A percentile compares a stretch with the other conserved stretches of the same genome.
These are phyloP conservation scores for Aldrovandia affinis DNA, from an alignment of 2,797 vertebrate species.

Conservation along the genomic window DNA sequence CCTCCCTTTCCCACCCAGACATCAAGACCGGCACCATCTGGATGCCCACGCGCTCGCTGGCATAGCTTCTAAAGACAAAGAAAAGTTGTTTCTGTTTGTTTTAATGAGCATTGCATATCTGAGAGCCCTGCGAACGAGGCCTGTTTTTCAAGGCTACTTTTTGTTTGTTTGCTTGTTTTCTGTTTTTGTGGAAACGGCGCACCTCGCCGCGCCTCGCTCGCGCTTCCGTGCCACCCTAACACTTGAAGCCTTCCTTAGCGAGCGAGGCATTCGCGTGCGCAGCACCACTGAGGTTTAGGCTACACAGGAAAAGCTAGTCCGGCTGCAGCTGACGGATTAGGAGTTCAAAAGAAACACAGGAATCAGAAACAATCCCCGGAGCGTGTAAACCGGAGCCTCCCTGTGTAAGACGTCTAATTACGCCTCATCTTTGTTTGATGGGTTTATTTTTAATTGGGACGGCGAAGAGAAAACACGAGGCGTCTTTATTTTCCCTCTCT, in stretches of 20 bases:
- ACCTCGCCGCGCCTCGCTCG: neutral
- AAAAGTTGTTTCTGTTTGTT: constrained; percentile 52
- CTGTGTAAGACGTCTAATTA: constrained; percentile 26
- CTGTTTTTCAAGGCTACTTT: neutral
- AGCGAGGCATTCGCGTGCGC: neutral
- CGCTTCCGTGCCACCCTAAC: neutral
- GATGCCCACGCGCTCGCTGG: constrained; percentile 16
- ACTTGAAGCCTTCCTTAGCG: neutral
- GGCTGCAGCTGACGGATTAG: neutral
- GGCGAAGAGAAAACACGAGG: constrained; percentile 13
- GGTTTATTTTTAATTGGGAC: constrained; percentile 36
- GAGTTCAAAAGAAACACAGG: constrained; percentile 28
- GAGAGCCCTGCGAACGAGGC: neutral
- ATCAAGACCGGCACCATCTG: constrained; percentile 24
- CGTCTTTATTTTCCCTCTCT: too few relatives aligned
- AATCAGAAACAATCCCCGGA: neutral
- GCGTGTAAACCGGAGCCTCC: neutral
- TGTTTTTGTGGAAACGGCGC: neutral
- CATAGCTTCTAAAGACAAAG: constrained; percentile 44
- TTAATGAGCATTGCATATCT: neutral
- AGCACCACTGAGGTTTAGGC: neutral
- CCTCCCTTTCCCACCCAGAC: neutral
- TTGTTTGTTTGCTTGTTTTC: neutral
- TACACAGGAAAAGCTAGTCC: neutral
- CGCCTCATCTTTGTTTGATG: constrained; percentile 21